Evolutionary conservation across 92 coral and sea anemone species (phyloP).

Genomic region (Epizoanthus rinbou): DNA sequence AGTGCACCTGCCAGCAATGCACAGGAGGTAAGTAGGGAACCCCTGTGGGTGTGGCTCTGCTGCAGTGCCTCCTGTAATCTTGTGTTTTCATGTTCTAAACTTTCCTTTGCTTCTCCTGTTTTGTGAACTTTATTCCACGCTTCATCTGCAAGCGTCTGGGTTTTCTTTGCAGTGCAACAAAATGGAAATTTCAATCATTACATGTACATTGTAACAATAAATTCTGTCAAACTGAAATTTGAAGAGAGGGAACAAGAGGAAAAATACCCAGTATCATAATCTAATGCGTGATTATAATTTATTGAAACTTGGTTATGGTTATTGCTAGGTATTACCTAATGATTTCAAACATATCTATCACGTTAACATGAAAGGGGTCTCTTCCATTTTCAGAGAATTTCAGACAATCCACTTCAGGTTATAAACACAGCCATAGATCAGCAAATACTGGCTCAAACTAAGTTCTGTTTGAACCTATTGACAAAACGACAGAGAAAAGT

Average conservation of each 20-base stretch:
- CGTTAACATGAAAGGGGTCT: too few species aligned
- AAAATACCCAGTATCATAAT: too few species aligned
- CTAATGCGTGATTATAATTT: too few species aligned
- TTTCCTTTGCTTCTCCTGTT: conserved; percentile 85
- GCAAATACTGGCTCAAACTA: too few species aligned
- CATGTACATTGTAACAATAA: neutral
- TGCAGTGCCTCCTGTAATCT: conserved; percentile 78
- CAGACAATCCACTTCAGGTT: too few species aligned
- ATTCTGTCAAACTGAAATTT: neutral
- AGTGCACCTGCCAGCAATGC: conserved; percentile 92
- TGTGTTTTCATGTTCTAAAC: conserved; percentile 84
- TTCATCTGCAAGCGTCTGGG: conserved; percentile 89
- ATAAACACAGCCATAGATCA: too few species aligned
- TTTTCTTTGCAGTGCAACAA: conserved; percentile 64
- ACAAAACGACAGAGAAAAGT: too few species aligned
- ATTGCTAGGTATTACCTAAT: neutral
- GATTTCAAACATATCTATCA: too few species aligned
- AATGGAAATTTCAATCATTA: neutral
- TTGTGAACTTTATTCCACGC: conserved; percentile 94
- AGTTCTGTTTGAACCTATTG: too few species aligned
- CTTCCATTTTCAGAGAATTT: too few species aligned
- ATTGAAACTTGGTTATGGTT: too few species aligned
- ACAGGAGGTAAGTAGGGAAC: conserved; percentile 76
- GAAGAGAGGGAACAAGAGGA: neutral
- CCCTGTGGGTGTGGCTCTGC: conserved; percentile 73